Evolutionary conservation across 2,797 vertebrate species (phyloP).

Genomic region (Nothura maculosa): DNA sequence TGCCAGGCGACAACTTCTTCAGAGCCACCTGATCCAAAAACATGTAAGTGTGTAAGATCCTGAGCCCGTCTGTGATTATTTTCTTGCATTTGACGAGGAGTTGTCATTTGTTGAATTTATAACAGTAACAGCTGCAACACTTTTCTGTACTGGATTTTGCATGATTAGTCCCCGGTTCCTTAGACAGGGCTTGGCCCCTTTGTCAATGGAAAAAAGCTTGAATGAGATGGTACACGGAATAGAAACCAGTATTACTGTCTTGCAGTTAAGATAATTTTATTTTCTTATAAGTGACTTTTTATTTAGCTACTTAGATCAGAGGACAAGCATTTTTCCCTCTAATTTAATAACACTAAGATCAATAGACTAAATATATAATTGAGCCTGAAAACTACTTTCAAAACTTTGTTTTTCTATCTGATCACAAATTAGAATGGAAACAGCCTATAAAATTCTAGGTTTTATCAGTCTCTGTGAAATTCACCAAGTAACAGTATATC

Average conservation of each 20-base stretch:
- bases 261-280: background rate
- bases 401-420: background rate
- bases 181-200: background rate
- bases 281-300: background rate
- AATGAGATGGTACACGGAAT: background rate
- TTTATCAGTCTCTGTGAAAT: background rate
- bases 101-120: background rate
- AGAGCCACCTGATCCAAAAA: conserved; percentile 51
- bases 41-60: conserved; percentile 50
- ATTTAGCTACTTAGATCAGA: conserved; percentile 6
- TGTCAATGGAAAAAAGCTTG: background rate
- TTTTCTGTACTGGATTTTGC: background rate
- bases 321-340: background rate
- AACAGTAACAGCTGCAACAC: background rate
- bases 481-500: background rate
- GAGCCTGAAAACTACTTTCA: conserved; percentile 11
- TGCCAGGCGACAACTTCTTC: background rate
- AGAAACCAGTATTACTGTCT: background rate
- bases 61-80: background rate
- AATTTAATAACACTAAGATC: conserved; percentile 10
- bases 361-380: background rate
- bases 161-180: background rate
- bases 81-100: background rate
- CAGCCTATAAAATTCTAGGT: background rate
- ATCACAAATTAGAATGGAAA: background rate